Base-by-base conservation (phyloP, 2,888 invertebrate genomes). In the Exocentrus adspersus region DNA sequence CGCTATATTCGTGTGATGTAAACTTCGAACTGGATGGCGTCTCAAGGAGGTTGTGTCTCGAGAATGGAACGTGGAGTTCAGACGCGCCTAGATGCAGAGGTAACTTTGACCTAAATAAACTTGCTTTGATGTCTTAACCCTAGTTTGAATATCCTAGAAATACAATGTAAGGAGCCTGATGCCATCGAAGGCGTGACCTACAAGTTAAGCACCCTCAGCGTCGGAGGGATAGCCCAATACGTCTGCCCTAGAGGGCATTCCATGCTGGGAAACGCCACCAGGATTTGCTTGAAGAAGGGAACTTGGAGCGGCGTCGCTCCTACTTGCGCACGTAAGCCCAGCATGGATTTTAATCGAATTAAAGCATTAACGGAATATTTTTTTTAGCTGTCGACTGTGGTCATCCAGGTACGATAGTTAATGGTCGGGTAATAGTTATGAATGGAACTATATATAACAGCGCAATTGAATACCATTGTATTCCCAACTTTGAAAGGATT, bases 41-140 rank as follows among this genome's bases (percentile, higher is more conserved):
- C 2, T 92, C 93, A 1, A 86, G 95, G 56, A 84, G 95, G 63
- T 82, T 94, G 54, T 96, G 95, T 77, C 87, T 93, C 57, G 95
- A 95, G 77, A 92, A 95, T 77, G 94, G 92, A 52, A 94, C 94
- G 0, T 96, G 95, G 96, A 93, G 94, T 76, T 92, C 93, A 14
- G 92, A 92, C 62, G 84, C 90, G 0, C 95, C 95, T 0, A 79
- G 84, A n/a, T 96, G 96, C 79, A 87, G 87, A 85, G 92, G 93
- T 92, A 82, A 57, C 20, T n/a, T n/a, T 42, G 14, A 17, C n/a
- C n/a, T n/a, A n/a, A n/a, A n/a, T n/a, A n/a, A n/a, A n/a, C n/a
- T n/a, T n/a, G n/a, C n/a, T n/a, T n/a, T n/a, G n/a, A n/a, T n/a
- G n/a, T n/a, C n/a, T n/a, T 7, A 24, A 24, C 24, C 7, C 4